Evolutionary conservation across 2,888 invertebrate genomes (phyloP).

Genomic region (Colletes collaris): DNA sequence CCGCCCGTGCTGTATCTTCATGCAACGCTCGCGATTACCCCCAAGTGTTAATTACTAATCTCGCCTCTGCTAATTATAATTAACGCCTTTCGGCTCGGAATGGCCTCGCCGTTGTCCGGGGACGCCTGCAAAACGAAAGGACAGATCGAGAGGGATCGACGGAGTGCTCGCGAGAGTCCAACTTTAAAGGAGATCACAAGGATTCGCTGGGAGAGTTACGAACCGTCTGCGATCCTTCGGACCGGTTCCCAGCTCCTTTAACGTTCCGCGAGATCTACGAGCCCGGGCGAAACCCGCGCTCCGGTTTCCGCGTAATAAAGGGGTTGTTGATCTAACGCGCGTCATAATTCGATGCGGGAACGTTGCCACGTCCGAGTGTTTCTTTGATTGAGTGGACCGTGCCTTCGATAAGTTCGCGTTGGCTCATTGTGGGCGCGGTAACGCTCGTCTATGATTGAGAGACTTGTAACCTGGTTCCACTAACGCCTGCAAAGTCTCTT

Average conservation of each 20-base stretch:
- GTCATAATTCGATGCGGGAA: slow-evolving; percentile 37
- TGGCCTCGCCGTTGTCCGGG: slow-evolving; percentile 53
- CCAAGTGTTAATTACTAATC: slow-evolving; percentile 82
- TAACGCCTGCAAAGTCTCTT: not conserved
- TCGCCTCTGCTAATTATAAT: slow-evolving; percentile 82
- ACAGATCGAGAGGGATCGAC: slow-evolving; percentile 65
- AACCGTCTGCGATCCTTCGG: slow-evolving; percentile 19
- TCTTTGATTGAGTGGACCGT: slow-evolving; percentile 32
- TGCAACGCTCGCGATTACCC: slow-evolving; percentile 75
- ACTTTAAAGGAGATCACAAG: slow-evolving; percentile 54
- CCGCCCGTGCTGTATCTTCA: slow-evolving; percentile 56
- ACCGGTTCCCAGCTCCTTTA: slow-evolving; percentile 47
- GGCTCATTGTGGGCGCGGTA: slow-evolving; percentile 20
- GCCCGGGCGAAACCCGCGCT: slow-evolving; percentile 29
- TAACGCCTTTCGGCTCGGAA: slow-evolving; percentile 77
- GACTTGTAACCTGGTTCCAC: slow-evolving; percentile 33
- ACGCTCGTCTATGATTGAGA: slow-evolving; percentile 21
- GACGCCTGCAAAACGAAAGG: slow-evolving; percentile 66
- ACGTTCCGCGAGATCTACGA: slow-evolving; percentile 38
- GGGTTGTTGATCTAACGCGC: slow-evolving; percentile 36
- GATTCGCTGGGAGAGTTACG: slow-evolving; percentile 10
- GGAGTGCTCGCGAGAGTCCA: slow-evolving; percentile 34
- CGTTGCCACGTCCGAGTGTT: not conserved
- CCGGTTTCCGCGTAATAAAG: slow-evolving; percentile 54
- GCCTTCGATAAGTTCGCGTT: slow-evolving; percentile 27